Percentiles rank a stretch among this genome's conserved stretches.
These are phyloP conservation scores for Frankliniella intonsa DNA, from an alignment of 2,888 invertebrate species.

Conservation along the genomic window DNA sequence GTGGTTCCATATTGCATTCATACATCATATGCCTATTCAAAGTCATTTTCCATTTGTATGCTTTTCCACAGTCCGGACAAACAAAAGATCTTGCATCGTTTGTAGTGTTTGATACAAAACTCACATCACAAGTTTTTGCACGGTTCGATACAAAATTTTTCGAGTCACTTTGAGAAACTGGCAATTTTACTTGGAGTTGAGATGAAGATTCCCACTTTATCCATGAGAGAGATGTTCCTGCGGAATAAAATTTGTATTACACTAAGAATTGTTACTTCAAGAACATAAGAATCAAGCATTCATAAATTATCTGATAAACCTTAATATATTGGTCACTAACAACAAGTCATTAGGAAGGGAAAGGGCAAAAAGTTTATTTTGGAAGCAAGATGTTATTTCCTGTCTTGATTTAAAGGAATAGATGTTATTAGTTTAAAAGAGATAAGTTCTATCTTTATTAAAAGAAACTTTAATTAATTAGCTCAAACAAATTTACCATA, in stretches of 20 bases:
- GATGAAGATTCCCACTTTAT: neutral
- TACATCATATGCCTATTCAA: constrained; percentile 35
- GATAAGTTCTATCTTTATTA: too few relatives aligned
- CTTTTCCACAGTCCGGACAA: constrained; percentile 36
- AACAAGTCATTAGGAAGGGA: too few relatives aligned
- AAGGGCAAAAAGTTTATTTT: too few relatives aligned
- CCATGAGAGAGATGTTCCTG: neutral
- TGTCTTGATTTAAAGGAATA: too few relatives aligned
- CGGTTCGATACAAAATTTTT: too few relatives aligned
- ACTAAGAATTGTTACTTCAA: neutral
- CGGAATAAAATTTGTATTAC: neutral
- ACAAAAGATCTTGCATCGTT: constrained; percentile 15
- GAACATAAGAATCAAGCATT: neutral
- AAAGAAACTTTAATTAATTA: too few relatives aligned
- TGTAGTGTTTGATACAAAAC: neutral
- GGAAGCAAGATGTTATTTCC: too few relatives aligned
- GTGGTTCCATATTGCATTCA: constrained; percentile 36
- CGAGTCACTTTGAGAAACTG: too few relatives aligned
- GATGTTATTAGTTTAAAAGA: too few relatives aligned
- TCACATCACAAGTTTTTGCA: neutral
- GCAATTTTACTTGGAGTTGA: neutral
- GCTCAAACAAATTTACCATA: too few relatives aligned
- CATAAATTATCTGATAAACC: neutral
- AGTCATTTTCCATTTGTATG: constrained; percentile 33
- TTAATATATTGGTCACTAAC: too few relatives aligned